Evolutionary conservation across 2,888 invertebrate genomes (phyloP).

Genomic region (Rosalia funebris): DNA sequence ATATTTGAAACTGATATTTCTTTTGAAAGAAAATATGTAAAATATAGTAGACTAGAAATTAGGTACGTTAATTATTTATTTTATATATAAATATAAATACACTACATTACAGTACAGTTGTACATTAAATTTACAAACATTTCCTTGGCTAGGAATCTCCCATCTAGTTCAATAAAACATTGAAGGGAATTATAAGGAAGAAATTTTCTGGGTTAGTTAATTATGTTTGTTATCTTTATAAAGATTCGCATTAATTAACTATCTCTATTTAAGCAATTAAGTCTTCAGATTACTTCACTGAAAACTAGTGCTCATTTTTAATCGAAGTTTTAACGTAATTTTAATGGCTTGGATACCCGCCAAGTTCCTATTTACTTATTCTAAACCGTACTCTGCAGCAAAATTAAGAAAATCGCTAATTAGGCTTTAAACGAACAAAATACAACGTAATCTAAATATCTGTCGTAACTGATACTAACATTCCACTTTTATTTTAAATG

Average conservation of each 20-base stretch:
- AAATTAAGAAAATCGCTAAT: background rate
- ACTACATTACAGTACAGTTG: too few relatives aligned
- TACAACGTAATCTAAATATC: background rate
- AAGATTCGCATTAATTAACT: background rate
- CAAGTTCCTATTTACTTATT: background rate
- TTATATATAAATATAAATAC: too few relatives aligned
- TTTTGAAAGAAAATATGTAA: too few relatives aligned
- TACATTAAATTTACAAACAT: background rate
- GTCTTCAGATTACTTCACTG: background rate
- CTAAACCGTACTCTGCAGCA: too few relatives aligned
- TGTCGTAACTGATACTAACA: background rate
- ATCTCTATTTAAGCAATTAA: background rate
- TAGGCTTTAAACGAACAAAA: background rate
- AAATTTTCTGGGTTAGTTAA: background rate
- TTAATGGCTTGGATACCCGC: background rate
- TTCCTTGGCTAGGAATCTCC: background rate
- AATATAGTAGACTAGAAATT: too few relatives aligned
- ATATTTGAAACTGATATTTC: too few relatives aligned
- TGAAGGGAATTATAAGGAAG: background rate
- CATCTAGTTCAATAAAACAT: background rate
- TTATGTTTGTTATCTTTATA: background rate
- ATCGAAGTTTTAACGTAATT: background rate
- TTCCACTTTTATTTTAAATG: too few relatives aligned
- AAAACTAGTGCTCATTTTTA: background rate
- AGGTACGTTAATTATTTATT: too few relatives aligned